Base-by-base conservation (phyloP, 2,113 vertebrate genomes). In the Holacanthus passer region DNA sequence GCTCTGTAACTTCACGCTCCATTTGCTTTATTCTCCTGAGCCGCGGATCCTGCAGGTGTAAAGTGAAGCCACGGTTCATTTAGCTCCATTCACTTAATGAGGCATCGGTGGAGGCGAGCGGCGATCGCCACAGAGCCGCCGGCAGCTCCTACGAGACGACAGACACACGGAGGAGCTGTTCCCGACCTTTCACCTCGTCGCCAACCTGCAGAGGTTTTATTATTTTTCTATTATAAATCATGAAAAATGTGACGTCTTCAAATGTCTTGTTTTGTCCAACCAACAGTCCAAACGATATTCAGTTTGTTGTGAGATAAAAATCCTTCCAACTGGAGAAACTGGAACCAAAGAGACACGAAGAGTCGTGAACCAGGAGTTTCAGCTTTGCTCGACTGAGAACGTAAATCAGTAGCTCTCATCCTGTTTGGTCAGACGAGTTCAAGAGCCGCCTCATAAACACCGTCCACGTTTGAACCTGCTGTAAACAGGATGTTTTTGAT, bases 51-150 rank as follows among this genome's bases (percentile, higher is more conserved):
- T 53, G 79, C 87, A 92, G 87, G 87, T 90, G 88, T 80, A 69
- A 82, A 85, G 81, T 47, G 68, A 76, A 22, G 41, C 55, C 7
- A 11, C 12, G 39, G 24, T 75, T 83, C 83, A 88, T 90, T 90
- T 77, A 74, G 41, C 80, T 24, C 50, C 79, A 22, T 79, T 77
- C 67, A 58, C 76, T 60, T 91, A 87, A 91, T 85, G 87, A 86
- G 85, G 83, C 82, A 11, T 79, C 77, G 4, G 56, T 1, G n/a
- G 70, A 50, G 65, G 47, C 63, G 66, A 71, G 75, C 63, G 0
- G 20, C 10, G 47, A 81, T 71, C 27, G 24, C 63, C 31, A 20
- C 56, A 35, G 39, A 53, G 70, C 79, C 29, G 56, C 58, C 55
- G 27, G 1, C 32, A 17, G 80, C 64, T 89, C 53, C 39, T 27